Base-by-base conservation (phyloP, 2,888 invertebrate species). In the Euphydryas editha region DNA sequence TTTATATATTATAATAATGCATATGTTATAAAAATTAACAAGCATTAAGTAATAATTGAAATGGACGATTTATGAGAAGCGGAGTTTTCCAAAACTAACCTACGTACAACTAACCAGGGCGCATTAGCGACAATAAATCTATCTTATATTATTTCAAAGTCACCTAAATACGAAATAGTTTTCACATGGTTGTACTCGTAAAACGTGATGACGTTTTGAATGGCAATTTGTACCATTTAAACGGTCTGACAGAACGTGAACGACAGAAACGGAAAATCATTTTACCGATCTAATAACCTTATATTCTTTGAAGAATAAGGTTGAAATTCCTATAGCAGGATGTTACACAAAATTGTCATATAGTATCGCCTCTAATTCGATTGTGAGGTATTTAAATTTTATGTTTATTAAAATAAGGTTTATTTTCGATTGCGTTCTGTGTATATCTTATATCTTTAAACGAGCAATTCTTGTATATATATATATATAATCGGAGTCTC, bases 131-230 rank as follows among this genome's bases (percentile, higher is more conserved):
- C 17, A 17, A 15, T 17, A 54, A 15, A 51, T 20, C 24, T 30
- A 36, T 54, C 44, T 21, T n/a, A 54, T 30, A 54, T 24, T 18
- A 30, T 61, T 54, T 61, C 17, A 37, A 61, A 51, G 42, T 17
- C 24, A 51, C 54, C 54, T 51, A 54, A 42, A 61, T 47, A 20
- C 62, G 30, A 30, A 54, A 54, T 36, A 54, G 54, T 54, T 54
- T 54, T 54, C 54, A 60, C 49, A 49, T 42, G 24, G 13, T 68
- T 72, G 72, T n/a, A n/a, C n/a, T 78, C 77, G 82, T 82, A 81
- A 81, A 83, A 80, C 79, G 77, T 80, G 80, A 84, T 79, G 81
- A 84, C 80, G 75, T 76, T 83, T 81, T 81, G 81, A 86, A 83
- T 80, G 78, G 79, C 81, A 82, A 83, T 85, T 82, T 83, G 82